Conservation (phyloP, 2,888 invertebrate species). For the Arge pagana region DNA sequence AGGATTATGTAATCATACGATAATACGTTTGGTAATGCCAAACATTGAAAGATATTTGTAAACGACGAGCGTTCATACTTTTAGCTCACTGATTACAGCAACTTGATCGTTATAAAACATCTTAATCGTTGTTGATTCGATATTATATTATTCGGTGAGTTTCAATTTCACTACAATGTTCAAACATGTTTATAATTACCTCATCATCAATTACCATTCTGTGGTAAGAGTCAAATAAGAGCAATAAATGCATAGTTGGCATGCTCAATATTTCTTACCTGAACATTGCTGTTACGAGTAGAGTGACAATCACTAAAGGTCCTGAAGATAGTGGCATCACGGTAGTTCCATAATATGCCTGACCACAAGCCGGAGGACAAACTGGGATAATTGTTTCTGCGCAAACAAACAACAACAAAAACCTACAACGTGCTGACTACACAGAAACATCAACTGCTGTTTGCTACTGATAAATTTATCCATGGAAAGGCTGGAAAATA, state of each 20-base stretch:
- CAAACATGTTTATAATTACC: conserved; percentile 11
- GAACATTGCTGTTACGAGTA: conserved; percentile 60
- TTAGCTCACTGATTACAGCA: no score
- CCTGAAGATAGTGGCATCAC: conserved; percentile 61
- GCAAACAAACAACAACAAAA: conserved; percentile 51
- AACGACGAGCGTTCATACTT: no score
- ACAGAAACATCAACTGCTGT: conserved; percentile 8
- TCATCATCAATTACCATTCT: no score
- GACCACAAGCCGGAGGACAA: conserved; percentile 90
- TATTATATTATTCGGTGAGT: no score
- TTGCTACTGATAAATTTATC: no score
- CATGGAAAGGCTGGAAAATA: no score
- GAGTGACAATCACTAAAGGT: conserved; percentile 57
- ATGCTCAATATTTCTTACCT: conserved; percentile 46
- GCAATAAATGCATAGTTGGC: background rate
- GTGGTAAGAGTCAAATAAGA: no score
- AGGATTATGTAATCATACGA: no score
- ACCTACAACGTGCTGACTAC: conserved; percentile 53
- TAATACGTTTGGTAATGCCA: no score
- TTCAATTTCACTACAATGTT: conserved; percentile 9
- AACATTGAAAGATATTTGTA: no score
- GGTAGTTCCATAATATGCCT: conserved; percentile 66
- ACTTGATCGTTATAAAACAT: no score
- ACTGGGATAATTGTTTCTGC: conserved; percentile 89
- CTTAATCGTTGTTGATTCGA: no score